phyloP scores from a whole-genome alignment of 2,888 invertebrate genomes.

The Brenthis ino region DNA sequence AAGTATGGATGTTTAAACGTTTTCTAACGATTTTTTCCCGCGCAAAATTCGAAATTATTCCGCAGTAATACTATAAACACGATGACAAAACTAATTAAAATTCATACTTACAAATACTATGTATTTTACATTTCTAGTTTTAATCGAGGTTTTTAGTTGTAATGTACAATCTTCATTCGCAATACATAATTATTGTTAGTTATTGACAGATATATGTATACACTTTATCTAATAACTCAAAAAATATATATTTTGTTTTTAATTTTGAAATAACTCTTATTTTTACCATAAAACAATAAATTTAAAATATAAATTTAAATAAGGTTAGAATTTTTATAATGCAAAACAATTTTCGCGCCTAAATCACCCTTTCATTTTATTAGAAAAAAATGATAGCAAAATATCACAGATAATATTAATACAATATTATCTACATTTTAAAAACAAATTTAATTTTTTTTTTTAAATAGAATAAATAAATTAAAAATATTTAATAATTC shows the following conservation, averaged over 20 bases:
- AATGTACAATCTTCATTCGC: too few relatives aligned
- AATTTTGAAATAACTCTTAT: background rate
- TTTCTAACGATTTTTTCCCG: too few relatives aligned
- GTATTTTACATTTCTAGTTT: too few relatives aligned
- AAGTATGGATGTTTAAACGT: too few relatives aligned
- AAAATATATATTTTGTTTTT: too few relatives aligned
- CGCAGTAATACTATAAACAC: too few relatives aligned
- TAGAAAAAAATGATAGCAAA: background rate
- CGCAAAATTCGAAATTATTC: too few relatives aligned
- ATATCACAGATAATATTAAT: constrained; percentile 5
- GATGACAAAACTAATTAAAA: background rate
- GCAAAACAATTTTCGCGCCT: constrained; percentile 1
- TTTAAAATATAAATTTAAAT: too few relatives aligned
- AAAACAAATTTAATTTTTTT: background rate
- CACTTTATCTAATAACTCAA: too few relatives aligned
- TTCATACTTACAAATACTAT: background rate
- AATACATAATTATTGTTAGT: background rate
- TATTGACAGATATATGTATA: background rate
- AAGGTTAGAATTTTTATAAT: too few relatives aligned
- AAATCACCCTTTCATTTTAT: background rate
- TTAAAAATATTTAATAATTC: background rate
- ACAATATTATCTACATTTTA: background rate
- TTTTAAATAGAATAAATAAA: background rate
- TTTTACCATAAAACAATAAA: background rate
- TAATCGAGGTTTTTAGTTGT: too few relatives aligned